Evolutionary conservation across 1,140 invertebrate species (phyloP).

Genomic region (Dryas iulia): DNA sequence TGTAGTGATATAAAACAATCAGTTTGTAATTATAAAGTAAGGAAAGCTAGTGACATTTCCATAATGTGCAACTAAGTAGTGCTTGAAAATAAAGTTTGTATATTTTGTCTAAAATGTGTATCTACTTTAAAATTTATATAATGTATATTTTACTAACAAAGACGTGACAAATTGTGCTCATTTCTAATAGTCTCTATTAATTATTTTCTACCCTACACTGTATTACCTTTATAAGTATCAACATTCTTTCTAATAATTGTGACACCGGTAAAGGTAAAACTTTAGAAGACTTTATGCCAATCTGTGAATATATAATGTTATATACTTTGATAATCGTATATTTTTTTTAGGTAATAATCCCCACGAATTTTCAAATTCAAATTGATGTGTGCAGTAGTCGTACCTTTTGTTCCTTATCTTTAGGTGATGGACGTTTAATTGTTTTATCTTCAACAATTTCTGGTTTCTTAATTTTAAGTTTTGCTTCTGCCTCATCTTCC

Average conservation of each 20-base stretch:
- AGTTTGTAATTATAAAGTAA: not conserved
- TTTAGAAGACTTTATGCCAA: conserved; percentile 25
- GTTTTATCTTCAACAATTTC: conserved; percentile 74
- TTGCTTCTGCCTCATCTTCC: conserved; percentile 69
- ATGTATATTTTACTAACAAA: not conserved
- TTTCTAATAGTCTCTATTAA: not conserved
- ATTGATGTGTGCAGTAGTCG: not conserved
- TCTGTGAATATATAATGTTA: conserved; percentile 48
- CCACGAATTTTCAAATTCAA: not conserved
- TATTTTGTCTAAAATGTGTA: not conserved
- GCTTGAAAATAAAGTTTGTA: not conserved
- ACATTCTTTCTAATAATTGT: conserved; percentile 54
- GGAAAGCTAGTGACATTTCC: conserved; percentile 3
- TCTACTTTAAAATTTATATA: not conserved
- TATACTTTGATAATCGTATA: not conserved
- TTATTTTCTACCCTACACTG: not conserved
- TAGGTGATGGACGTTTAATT: conserved; percentile 63
- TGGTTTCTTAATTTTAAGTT: conserved; percentile 72
- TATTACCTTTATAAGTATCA: conserved; percentile 63
- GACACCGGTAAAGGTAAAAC: conserved; percentile 31
- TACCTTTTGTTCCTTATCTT: conserved; percentile 63
- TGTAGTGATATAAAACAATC: not conserved
- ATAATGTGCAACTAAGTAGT: conserved; percentile 6
- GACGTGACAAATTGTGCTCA: not conserved
- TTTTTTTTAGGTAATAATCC: not conserved